Conservation (phyloP, 2,888 invertebrate species). For the Aphodius sticticus region DNA sequence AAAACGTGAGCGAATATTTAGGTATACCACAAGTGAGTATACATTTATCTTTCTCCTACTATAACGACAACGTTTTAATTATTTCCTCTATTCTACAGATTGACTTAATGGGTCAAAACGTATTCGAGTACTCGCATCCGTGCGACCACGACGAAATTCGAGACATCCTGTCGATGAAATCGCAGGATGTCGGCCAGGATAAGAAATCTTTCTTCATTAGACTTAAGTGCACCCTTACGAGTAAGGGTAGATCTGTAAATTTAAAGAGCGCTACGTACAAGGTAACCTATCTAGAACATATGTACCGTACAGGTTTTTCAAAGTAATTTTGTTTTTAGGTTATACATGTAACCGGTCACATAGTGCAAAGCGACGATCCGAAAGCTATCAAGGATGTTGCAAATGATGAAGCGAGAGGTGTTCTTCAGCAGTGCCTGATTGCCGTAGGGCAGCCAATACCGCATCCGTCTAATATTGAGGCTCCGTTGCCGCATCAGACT, state of each 20-base stretch:
- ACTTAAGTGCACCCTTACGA: conserved; percentile 93
- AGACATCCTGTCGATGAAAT: conserved; percentile 66
- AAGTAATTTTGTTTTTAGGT: conserved; percentile 67
- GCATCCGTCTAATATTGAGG: conserved; percentile 91
- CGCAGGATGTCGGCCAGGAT: conserved; percentile 57
- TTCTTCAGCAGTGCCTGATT: conserved; percentile 66
- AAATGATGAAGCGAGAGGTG: conserved; percentile 46
- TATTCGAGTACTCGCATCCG: conserved; percentile 94
- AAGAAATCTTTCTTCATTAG: conserved; percentile 77
- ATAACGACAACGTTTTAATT: background rate
- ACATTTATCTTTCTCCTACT: background rate
- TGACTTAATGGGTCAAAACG: conserved; percentile 94
- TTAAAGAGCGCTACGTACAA: conserved; percentile 95
- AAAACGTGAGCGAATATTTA: conserved; percentile 88
- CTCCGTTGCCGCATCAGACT: conserved; percentile 86
- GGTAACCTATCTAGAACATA: conserved; percentile 66
- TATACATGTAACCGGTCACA: conserved; percentile 86
- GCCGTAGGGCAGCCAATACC: conserved; percentile 84
- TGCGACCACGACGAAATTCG: conserved; percentile 93
- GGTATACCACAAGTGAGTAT: conserved; percentile 87
- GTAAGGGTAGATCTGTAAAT: conserved; percentile 94
- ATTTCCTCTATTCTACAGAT: conserved; percentile 70
- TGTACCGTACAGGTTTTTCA: background rate
- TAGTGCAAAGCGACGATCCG: conserved; percentile 60
- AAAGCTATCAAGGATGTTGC: conserved; percentile 42